Evolutionary conservation across 2,888 invertebrate genomes (phyloP).

Genomic region (Ligdia adustata): DNA sequence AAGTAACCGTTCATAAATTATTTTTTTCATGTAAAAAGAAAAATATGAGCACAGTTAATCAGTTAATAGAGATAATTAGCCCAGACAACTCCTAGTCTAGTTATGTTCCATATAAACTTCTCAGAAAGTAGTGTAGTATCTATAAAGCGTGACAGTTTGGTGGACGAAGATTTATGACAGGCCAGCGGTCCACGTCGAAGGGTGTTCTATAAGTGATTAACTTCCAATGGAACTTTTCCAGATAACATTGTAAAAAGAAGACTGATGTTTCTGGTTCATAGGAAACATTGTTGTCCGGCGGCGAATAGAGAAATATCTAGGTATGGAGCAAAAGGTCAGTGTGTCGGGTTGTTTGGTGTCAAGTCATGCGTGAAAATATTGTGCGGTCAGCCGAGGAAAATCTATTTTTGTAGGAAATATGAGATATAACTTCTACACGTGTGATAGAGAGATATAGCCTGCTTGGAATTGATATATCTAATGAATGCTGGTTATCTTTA

Average conservation of each 20-base stretch:
- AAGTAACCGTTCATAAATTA: no score
- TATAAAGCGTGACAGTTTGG: constrained; percentile 59
- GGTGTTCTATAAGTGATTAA: constrained; percentile 52
- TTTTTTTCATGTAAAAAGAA: no score
- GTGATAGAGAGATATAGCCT: no score
- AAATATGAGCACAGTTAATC: no score
- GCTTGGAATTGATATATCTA: no score
- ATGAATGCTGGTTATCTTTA: no score
- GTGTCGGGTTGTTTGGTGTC: constrained; percentile 1
- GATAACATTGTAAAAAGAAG: constrained; percentile 31
- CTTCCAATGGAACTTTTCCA: constrained; percentile 35
- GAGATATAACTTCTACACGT: no score
- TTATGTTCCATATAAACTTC: constrained; percentile 18
- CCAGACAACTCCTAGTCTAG: constrained; percentile 7
- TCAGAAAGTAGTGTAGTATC: constrained; percentile 56
- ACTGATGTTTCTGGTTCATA: constrained; percentile 33
- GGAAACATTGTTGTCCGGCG: constrained; percentile 21
- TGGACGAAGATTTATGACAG: constrained; percentile 61
- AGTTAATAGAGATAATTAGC: neutral
- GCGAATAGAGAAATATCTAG: constrained; percentile 22
- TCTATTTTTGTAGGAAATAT: no score
- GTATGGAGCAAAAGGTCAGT: constrained; percentile 12
- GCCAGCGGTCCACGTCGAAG: constrained; percentile 44
- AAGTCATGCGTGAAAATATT: constrained; percentile 2
- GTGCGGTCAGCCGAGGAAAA: neutral